Evolutionary conservation across 2,113 vertebrate genomes (phyloP).

Genomic region (Eudyptes chrysolophus): DNA sequence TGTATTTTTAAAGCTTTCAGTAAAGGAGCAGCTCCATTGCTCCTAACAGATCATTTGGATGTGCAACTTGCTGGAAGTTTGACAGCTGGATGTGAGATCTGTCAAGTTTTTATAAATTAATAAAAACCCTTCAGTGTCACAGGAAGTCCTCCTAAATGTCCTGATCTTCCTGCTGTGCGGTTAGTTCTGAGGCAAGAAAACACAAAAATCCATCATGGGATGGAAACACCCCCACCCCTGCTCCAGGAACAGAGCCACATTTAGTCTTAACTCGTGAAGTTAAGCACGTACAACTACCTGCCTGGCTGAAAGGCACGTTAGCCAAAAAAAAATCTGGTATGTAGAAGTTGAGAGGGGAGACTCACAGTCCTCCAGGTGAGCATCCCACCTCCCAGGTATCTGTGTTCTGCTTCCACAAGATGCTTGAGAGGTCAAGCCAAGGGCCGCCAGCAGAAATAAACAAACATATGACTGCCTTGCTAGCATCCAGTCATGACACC

Average conservation of each 20-base stretch:
- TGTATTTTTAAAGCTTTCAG: neutral
- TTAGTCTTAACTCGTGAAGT: neutral
- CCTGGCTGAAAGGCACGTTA: neutral
- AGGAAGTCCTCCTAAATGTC: neutral
- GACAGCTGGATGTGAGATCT: neutral
- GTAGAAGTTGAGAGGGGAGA: neutral
- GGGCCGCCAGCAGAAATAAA: neutral
- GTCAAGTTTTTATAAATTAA: neutral
- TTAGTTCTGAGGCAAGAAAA: neutral
- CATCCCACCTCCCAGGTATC: neutral
- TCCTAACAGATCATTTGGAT: neutral
- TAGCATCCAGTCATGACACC: neutral
- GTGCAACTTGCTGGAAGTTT: neutral
- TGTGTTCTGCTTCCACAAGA: neutral
- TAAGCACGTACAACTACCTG: fast-evolving
- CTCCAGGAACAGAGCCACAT: neutral
- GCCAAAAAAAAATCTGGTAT: neutral
- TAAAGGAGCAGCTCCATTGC: neutral
- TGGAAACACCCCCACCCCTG: neutral
- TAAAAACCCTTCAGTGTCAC: neutral
- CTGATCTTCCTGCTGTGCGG: neutral
- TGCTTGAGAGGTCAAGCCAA: neutral
- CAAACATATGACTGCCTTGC: neutral
- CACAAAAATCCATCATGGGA: neutral
- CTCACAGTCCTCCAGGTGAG: neutral